Evolutionary conservation across 2,888 invertebrate genomes (phyloP).

Genomic region (Agrilus mali): DNA sequence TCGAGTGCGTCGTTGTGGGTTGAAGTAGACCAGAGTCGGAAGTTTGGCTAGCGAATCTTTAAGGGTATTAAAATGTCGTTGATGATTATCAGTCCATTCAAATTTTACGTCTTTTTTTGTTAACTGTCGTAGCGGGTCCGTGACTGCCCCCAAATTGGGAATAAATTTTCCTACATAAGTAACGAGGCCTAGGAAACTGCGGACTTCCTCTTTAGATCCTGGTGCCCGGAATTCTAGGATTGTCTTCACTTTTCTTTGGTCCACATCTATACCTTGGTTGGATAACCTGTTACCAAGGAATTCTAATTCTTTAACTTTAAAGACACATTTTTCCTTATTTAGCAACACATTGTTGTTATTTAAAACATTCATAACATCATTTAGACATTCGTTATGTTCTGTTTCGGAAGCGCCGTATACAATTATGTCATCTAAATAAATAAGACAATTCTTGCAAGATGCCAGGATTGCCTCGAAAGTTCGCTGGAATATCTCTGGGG

Average conservation of each 20-base stretch:
- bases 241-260: constrained; percentile 13
- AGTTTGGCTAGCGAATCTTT: constrained; percentile 8
- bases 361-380: neutral
- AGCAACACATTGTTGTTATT: too few relatives aligned
- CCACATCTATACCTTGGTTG: constrained; percentile 8
- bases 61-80: constrained; percentile 10
- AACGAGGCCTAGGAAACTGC: constrained; percentile 16
- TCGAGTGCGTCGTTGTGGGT: constrained; percentile 14
- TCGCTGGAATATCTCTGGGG: neutral
- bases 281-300: neutral
- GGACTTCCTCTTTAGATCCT: constrained; percentile 14
- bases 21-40: constrained; percentile 16
- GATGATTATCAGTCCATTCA: constrained; percentile 8
- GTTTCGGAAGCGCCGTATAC: neutral
- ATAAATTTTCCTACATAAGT: constrained; percentile 15
- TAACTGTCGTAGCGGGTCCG: constrained; percentile 5
- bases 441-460: neutral
- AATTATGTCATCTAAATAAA: neutral
- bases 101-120: constrained; percentile 10
- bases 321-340: neutral
- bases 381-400: neutral
- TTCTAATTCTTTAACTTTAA: neutral
- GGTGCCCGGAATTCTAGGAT: constrained; percentile 15
- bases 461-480: neutral
- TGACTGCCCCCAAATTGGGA: constrained; percentile 9